These are phyloP conservation scores for Camponotus vicinus DNA, from an alignment of 1,140 invertebrate species.

Conservation along the genomic window DNA sequence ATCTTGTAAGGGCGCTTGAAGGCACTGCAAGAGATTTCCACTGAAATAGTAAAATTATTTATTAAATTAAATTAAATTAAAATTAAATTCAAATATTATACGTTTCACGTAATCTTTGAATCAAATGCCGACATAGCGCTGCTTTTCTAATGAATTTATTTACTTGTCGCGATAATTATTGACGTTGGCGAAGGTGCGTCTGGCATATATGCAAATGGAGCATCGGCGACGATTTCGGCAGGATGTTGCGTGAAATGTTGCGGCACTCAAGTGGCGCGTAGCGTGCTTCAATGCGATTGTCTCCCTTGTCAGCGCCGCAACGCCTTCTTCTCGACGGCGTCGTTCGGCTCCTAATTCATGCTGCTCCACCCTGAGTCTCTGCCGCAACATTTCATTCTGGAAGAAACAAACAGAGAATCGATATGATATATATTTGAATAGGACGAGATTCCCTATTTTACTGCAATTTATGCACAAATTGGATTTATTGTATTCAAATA, in stretches of 20 bases:
- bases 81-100: background rate
- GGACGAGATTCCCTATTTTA: too few relatives aligned
- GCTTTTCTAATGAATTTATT: slow-evolving; percentile 65
- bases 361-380: slow-evolving; percentile 85
- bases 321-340: slow-evolving; percentile 82
- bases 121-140: background rate
- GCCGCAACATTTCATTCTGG: slow-evolving; percentile 87
- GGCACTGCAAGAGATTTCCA: slow-evolving; percentile 88
- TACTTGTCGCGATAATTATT: slow-evolving; percentile 86
- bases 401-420: slow-evolving; percentile 42
- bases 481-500: too few relatives aligned
- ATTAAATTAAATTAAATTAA: background rate
- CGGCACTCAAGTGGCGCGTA: slow-evolving; percentile 81
- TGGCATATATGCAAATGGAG: slow-evolving; percentile 88
- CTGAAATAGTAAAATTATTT: slow-evolving; percentile 77
- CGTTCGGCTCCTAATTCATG: slow-evolving; percentile 83
- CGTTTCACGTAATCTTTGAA: background rate
- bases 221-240: slow-evolving; percentile 86
- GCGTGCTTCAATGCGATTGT: slow-evolving; percentile 81
- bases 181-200: slow-evolving; percentile 88
- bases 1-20: slow-evolving; percentile 87
- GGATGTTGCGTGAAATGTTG: slow-evolving; percentile 83
- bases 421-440: background rate
- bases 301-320: slow-evolving; percentile 81
- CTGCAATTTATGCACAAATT: too few relatives aligned